Evolutionary conservation across 2,888 invertebrate genomes (phyloP).

Genomic region (Fabriciana adippe): DNA sequence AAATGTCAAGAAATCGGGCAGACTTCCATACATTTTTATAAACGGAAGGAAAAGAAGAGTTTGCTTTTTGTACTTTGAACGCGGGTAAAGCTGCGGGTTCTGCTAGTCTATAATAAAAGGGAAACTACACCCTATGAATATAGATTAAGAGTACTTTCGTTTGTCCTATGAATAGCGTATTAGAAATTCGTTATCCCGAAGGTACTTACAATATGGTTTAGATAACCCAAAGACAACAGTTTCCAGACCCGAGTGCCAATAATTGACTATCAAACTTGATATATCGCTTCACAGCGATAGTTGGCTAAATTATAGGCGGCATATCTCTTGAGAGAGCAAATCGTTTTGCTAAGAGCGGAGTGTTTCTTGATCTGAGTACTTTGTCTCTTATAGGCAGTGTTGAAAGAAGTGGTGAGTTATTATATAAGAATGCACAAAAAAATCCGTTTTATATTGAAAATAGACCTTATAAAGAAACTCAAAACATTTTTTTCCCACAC

Average conservation of each 20-base stretch:
- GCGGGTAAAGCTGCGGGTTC: too few species aligned
- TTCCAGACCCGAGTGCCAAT: conserved; percentile 73
- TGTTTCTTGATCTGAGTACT: not conserved
- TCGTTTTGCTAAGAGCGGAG: conserved; percentile 50
- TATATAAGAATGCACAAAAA: not conserved
- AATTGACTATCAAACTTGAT: conserved; percentile 81
- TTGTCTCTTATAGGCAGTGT: not conserved
- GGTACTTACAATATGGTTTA: conserved; percentile 50
- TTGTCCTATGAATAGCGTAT: conserved; percentile 65
- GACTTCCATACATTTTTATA: too few species aligned
- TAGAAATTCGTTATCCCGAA: conserved; percentile 56
- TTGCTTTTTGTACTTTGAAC: too few species aligned
- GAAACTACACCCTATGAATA: too few species aligned
- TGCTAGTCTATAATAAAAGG: too few species aligned
- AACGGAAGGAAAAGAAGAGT: too few species aligned
- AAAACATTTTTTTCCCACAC: too few species aligned
- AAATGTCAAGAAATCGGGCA: too few species aligned
- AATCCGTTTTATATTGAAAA: not conserved
- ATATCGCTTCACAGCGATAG: conserved; percentile 74
- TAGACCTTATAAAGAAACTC: too few species aligned
- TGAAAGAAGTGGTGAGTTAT: not conserved
- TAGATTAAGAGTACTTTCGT: conserved; percentile 35
- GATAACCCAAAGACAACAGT: conserved; percentile 68
- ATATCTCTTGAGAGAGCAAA: conserved; percentile 59
- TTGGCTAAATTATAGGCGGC: conserved; percentile 70